phyloP scores from a whole-genome alignment of 2,113 vertebrate genomes.

The Ahaetulla prasina region DNA sequence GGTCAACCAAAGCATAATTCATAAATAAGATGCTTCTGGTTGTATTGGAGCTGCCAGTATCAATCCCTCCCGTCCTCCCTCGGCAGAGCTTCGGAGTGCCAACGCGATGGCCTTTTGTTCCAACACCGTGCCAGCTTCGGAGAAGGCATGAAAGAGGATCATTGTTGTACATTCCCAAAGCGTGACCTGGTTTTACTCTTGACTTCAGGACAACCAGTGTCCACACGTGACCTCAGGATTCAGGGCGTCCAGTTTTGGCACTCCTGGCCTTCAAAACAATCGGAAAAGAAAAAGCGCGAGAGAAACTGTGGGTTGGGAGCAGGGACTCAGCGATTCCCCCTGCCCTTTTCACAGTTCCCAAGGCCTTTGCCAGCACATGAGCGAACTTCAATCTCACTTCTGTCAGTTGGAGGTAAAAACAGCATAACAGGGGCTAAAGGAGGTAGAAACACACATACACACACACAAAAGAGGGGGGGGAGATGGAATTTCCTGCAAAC shows the following conservation, averaged over 20 bases:
- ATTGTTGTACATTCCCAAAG: neutral
- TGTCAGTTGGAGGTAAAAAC: neutral
- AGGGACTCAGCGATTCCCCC: neutral
- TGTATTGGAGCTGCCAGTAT: neutral
- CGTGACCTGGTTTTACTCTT: neutral
- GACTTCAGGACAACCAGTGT: neutral
- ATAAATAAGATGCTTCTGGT: neutral
- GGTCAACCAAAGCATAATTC: neutral
- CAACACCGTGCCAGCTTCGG: neutral
- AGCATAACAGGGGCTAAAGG: neutral
- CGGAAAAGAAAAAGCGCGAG: neutral
- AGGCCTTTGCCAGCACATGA: neutral
- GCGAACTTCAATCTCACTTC: neutral
- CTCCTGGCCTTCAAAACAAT: neutral
- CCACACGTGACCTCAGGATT: neutral
- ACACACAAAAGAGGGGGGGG: fast-evolving
- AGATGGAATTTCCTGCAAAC: neutral
- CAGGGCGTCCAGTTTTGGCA: neutral
- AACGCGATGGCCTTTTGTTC: neutral
- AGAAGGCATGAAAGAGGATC: neutral
- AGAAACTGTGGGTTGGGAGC: neutral
- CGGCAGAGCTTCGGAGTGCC: neutral
- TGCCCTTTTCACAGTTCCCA: neutral
- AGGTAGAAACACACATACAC: neutral
- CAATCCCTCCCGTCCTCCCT: too few relatives aligned